phyloP scores from a whole-genome alignment of 2,797 vertebrate genomes.

The Prunella strophiata region DNA sequence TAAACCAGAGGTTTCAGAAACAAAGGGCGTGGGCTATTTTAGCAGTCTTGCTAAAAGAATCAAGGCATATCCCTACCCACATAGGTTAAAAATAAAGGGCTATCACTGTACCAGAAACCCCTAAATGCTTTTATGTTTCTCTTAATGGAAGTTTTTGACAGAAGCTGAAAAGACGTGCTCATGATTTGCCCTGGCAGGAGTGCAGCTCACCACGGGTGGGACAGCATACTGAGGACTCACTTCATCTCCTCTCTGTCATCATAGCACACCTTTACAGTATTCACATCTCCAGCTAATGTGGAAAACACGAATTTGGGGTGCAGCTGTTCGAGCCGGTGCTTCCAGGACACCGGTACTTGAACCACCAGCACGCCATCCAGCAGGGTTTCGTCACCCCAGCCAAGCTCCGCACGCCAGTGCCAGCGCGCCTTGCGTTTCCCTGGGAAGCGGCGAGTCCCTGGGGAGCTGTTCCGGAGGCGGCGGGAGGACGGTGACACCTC shows the following conservation, averaged over 20 bases:
- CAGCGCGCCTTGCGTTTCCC: fast-evolving
- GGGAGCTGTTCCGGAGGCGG: fast-evolving
- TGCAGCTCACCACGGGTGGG: fast-evolving
- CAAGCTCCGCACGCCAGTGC: fast-evolving
- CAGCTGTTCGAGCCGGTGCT: not conserved
- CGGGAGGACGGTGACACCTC: not conserved
- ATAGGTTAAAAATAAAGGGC: not conserved
- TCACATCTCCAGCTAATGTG: not conserved
- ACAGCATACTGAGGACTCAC: no score
- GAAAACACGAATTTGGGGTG: not conserved
- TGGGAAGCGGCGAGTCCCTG: fast-evolving
- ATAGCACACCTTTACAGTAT: fast-evolving
- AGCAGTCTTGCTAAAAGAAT: not conserved
- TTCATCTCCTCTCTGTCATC: not conserved
- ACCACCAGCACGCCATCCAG: not conserved
- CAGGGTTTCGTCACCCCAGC: not conserved
- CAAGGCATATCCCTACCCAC: not conserved
- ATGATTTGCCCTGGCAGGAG: not conserved
- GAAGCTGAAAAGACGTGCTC: not conserved
- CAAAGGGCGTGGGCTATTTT: not conserved
- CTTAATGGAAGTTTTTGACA: not conserved
- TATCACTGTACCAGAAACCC: not conserved
- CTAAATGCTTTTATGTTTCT: not conserved
- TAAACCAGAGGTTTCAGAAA: not conserved
- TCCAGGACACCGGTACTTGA: not conserved